These are phyloP conservation scores for Cephus spinipes DNA, from an alignment of 2,888 invertebrate genomes.

Conservation along the genomic window DNA sequence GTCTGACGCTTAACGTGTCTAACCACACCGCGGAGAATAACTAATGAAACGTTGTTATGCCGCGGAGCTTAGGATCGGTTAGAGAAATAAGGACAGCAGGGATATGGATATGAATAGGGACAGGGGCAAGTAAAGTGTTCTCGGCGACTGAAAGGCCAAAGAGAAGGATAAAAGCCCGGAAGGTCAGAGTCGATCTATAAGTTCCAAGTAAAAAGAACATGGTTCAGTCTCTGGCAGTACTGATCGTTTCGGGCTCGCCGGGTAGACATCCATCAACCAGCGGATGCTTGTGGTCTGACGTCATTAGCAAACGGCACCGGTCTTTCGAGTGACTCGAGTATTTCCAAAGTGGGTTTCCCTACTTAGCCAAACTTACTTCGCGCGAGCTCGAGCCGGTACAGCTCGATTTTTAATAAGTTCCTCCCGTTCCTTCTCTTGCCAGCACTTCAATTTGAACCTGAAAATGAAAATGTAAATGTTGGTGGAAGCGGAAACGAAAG, in stretches of 20 bases:
- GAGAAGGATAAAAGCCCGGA: neutral
- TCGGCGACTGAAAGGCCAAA: neutral
- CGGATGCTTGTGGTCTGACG: conserved; percentile 12
- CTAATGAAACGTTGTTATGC: conserved; percentile 14
- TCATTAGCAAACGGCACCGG: conserved; percentile 20
- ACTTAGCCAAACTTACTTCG: neutral
- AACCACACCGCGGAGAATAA: neutral
- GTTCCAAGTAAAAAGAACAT: neutral
- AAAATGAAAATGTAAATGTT: neutral
- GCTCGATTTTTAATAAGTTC: neutral
- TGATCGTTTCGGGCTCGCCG: neutral
- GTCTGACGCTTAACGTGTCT: neutral
- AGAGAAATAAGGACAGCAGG: neutral
- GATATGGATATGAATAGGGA: neutral
- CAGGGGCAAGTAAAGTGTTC: neutral
- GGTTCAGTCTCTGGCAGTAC: neutral
- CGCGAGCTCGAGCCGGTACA: neutral
- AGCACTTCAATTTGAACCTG: neutral
- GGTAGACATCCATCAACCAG: conserved; percentile 17
- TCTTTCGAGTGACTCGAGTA: conserved; percentile 27
- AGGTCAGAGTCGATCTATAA: neutral
- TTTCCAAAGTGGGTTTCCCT: neutral
- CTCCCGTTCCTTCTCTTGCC: neutral
- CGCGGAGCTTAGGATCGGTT: neutral
- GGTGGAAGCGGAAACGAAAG: neutral